These are phyloP conservation scores for Speoplatyrhinus poulsoni DNA, from an alignment of 2,113 vertebrate species.

Conservation along the genomic window DNA sequence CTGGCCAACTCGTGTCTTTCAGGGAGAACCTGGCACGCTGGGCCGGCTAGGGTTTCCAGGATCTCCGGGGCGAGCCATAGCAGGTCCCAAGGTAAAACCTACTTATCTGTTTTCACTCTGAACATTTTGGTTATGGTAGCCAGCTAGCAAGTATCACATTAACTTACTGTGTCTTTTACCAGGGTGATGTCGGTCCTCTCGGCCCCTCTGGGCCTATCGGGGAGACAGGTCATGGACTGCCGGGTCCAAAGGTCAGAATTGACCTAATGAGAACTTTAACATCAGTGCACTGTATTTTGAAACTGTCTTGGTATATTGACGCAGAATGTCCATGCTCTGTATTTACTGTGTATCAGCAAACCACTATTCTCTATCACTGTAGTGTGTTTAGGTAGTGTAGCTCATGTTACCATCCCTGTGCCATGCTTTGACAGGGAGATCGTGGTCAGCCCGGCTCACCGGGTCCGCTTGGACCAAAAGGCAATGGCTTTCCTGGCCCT, in stretches of 20 bases:
- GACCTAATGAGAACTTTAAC: neutral
- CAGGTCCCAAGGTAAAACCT: constrained; percentile 84
- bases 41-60: constrained; percentile 84
- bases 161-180: constrained; percentile 18
- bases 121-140: neutral
- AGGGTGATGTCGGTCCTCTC: constrained; percentile 84
- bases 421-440: constrained; percentile 78
- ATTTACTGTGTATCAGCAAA: no score
- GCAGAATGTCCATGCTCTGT: no score
- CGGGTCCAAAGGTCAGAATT: constrained; percentile 84
- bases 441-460: constrained; percentile 78
- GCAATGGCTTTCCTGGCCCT: constrained; percentile 84
- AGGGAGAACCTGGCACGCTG: constrained; percentile 86
- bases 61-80: constrained; percentile 81
- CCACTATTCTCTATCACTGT: neutral
- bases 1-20: constrained; percentile 14
- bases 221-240: constrained; percentile 86
- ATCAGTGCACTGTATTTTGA: neutral
- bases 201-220: constrained; percentile 83
- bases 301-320: no score
- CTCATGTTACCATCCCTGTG: neutral
- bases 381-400: neutral
- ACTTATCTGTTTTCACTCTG: neutral
- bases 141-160: neutral
- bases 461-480: constrained; percentile 84